These are phyloP conservation scores for Arge pagana DNA, from an alignment of 2,888 invertebrate species.

Conservation along the genomic window DNA sequence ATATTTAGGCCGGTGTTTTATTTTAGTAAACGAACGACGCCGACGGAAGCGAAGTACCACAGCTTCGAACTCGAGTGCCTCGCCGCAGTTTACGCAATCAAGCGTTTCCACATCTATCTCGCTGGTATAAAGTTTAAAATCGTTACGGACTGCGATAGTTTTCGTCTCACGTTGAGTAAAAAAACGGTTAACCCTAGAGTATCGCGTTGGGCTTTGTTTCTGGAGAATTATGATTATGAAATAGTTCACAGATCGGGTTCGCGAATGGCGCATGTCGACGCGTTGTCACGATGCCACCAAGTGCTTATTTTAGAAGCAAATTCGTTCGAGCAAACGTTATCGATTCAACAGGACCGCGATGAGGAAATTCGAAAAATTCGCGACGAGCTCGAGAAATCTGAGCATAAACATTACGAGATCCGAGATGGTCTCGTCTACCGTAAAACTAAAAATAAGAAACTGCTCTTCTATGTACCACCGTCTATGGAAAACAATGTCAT, in stretches of 20 bases:
- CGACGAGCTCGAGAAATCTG: neutral
- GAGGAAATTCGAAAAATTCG: neutral
- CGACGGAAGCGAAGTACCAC: conserved; percentile 37
- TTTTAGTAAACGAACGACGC: conserved; percentile 35
- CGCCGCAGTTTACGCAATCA: conserved; percentile 38
- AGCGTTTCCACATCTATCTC: conserved; percentile 41
- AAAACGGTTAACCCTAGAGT: conserved; percentile 43
- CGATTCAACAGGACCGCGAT: neutral
- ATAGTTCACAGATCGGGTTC: conserved; percentile 27
- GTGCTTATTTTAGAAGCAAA: neutral
- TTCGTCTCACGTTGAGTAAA: conserved; percentile 41
- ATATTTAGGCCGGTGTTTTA: conserved; percentile 31
- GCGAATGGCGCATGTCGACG: conserved; percentile 32
- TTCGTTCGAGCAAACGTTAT: neutral
- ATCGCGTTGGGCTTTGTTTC: conserved; percentile 37
- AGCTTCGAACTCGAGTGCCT: conserved; percentile 42
- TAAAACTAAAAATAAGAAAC: too few relatives aligned
- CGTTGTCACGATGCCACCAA: conserved; percentile 25
- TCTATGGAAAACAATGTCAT: conserved; percentile 10
- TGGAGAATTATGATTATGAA: conserved; percentile 24
- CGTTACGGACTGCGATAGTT: conserved; percentile 43
- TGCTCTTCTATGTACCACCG: conserved; percentile 5
- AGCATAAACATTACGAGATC: conserved; percentile 1
- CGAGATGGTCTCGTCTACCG: conserved; percentile 2
- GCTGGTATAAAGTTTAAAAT: conserved; percentile 37